These are phyloP conservation scores for Holacanthella duospinosa DNA, from an alignment of 2,888 invertebrate genomes.

Conservation along the genomic window DNA sequence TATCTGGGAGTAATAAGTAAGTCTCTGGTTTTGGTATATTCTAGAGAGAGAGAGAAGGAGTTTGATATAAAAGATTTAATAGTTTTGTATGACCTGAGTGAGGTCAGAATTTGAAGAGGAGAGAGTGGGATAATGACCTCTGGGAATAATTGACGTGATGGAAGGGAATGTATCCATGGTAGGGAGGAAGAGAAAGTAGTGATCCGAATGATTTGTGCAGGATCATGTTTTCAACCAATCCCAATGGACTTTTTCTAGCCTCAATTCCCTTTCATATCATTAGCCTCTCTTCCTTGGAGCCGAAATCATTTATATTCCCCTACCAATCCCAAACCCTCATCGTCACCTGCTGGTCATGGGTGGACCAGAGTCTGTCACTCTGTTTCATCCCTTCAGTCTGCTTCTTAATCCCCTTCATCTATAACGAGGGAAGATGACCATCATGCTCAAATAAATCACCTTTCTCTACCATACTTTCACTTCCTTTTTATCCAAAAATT, in stretches of 20 bases:
- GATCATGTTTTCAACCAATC: neutral
- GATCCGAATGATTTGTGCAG: slow-evolving; percentile 26
- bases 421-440: neutral
- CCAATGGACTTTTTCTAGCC: slow-evolving; percentile 13
- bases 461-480: neutral
- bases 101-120: slow-evolving; percentile 23
- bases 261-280: slow-evolving; percentile 37
- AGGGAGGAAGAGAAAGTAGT: neutral
- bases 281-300: slow-evolving; percentile 21
- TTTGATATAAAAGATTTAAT: no score
- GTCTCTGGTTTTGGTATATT: neutral
- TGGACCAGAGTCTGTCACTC: neutral
- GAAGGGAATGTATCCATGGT: slow-evolving; percentile 11
- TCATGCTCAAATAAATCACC: neutral
- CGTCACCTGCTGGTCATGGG: neutral
- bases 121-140: slow-evolving; percentile 35
- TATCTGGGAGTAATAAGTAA: no score
- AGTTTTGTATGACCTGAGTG: no score
- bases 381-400: neutral
- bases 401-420: neutral
- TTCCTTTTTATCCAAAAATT: no score
- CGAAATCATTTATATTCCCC: slow-evolving; percentile 26
- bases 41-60: slow-evolving; percentile 15
- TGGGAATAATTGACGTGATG: slow-evolving; percentile 36
- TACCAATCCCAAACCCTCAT: neutral